Conservation (phyloP, 2,797 vertebrate species). For the Falco columbarius region DNA sequence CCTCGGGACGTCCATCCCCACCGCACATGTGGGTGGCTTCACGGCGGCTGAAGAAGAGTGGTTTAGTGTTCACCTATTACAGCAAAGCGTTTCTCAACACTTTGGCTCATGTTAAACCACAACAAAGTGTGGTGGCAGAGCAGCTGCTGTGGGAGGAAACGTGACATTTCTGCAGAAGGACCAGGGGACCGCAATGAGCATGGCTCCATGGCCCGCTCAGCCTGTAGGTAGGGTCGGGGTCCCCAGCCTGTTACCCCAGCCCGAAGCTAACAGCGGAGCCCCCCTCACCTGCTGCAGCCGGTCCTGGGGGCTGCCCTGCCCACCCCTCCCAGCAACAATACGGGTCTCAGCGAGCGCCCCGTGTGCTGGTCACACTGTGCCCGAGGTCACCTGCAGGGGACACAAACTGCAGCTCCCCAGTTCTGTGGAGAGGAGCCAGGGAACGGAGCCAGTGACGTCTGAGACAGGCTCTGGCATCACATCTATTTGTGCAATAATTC, state of each 20-base stretch:
- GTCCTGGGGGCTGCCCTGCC: no score
- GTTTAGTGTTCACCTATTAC: not conserved
- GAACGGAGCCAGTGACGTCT: fast-evolving
- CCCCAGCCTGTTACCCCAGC: no score
- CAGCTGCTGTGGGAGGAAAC: not conserved
- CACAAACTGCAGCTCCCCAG: fast-evolving
- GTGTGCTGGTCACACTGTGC: not conserved
- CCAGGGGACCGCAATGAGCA: no score
- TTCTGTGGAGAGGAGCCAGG: fast-evolving
- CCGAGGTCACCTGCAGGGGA: not conserved
- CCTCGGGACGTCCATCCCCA: not conserved
- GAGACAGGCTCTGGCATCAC: no score
- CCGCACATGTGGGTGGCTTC: fast-evolving
- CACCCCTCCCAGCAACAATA: no score
- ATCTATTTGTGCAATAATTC: not conserved
- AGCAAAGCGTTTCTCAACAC: not conserved
- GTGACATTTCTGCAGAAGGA: not conserved
- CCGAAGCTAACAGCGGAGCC: not conserved
- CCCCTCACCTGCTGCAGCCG: not conserved
- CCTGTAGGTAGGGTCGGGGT: not conserved
- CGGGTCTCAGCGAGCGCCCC: no score
- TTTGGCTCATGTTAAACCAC: not conserved
- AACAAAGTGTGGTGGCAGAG: not conserved
- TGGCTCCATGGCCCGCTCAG: not conserved
- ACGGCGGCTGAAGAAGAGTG: not conserved